phyloP scores from a whole-genome alignment of 2,888 invertebrate genomes.

The Myathropa florea region DNA sequence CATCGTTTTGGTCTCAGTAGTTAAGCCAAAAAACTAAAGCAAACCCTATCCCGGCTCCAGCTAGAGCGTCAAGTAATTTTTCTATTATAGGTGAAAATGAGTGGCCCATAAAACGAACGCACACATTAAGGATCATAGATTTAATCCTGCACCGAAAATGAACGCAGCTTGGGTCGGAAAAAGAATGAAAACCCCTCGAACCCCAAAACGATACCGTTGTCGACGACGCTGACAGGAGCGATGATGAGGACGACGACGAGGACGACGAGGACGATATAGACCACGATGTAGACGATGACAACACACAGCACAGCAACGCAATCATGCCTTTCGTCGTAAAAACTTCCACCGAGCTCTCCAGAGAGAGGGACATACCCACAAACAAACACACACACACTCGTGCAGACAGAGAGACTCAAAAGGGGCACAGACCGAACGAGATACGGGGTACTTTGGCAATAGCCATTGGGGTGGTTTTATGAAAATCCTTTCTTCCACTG shows the following conservation, averaged over 20 bases:
- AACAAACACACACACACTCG: background rate
- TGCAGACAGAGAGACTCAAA: background rate
- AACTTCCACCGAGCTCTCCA: constrained; percentile 40
- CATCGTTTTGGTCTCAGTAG: background rate
- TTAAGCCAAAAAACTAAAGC: constrained; percentile 32
- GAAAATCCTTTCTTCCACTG: constrained; percentile 53
- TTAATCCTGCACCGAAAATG: constrained; percentile 62
- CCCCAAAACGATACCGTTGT: background rate
- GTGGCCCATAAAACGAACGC: constrained; percentile 55
- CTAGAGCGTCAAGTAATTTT: constrained; percentile 57
- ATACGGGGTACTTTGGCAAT: constrained; percentile 50
- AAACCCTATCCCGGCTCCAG: constrained; percentile 29
- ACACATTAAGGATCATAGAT: constrained; percentile 61
- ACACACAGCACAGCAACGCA: constrained; percentile 28
- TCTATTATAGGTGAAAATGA: constrained; percentile 69
- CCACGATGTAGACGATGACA: background rate
- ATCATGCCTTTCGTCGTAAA: constrained; percentile 52
- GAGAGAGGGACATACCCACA: too few relatives aligned
- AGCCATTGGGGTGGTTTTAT: constrained; percentile 60
- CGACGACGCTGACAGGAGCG: constrained; percentile 18
- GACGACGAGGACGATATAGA: background rate
- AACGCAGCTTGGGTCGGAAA: constrained; percentile 52
- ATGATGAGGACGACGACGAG: background rate
- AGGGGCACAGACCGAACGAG: background rate
- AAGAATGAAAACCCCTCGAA: background rate